A percentile compares a stretch with the other conserved stretches of the same genome.
phyloP scores from a whole-genome alignment of 2,888 invertebrate species.

The Ennomos erosarius region DNA sequence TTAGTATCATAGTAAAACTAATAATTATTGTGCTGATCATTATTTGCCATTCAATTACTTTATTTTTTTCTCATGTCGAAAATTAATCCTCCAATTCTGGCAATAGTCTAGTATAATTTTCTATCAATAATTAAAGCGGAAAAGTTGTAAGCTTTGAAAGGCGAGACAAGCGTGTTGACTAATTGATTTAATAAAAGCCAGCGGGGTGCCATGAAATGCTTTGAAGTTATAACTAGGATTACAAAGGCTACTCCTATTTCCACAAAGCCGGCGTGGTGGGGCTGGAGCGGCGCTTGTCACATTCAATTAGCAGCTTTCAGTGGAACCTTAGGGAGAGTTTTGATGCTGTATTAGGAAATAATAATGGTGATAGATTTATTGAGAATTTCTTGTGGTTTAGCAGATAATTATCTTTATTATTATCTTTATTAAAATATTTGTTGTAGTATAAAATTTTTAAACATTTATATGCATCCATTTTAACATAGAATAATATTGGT shows the following conservation, averaged over 20 bases:
- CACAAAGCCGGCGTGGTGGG: conserved; percentile 16
- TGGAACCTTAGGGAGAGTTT: not conserved
- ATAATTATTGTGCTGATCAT: too few species aligned
- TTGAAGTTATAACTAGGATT: conserved; percentile 8
- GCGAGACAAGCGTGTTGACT: not conserved
- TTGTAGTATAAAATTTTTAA: conserved; percentile 68
- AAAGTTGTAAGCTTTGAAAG: too few species aligned
- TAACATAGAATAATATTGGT: conserved; percentile 36
- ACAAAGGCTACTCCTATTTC: conserved; percentile 24
- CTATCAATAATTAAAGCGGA: too few species aligned
- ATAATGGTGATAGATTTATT: too few species aligned
- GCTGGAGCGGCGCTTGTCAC: conserved; percentile 32
- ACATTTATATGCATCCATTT: conserved; percentile 55
- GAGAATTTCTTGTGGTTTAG: too few species aligned
- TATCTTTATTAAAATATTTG: conserved; percentile 62
- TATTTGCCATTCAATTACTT: too few species aligned
- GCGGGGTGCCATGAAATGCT: not conserved
- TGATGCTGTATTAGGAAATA: not conserved
- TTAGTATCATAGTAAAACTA: too few species aligned
- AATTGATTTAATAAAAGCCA: conserved; percentile 1
- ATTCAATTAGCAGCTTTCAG: conserved; percentile 38
- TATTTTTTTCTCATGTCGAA: too few species aligned
- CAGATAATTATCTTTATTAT: too few species aligned
- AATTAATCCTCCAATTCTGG: too few species aligned
- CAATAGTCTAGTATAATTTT: too few species aligned